These are phyloP conservation scores for Chloroclystis v-ata DNA, from an alignment of 2,888 invertebrate species.

Conservation along the genomic window DNA sequence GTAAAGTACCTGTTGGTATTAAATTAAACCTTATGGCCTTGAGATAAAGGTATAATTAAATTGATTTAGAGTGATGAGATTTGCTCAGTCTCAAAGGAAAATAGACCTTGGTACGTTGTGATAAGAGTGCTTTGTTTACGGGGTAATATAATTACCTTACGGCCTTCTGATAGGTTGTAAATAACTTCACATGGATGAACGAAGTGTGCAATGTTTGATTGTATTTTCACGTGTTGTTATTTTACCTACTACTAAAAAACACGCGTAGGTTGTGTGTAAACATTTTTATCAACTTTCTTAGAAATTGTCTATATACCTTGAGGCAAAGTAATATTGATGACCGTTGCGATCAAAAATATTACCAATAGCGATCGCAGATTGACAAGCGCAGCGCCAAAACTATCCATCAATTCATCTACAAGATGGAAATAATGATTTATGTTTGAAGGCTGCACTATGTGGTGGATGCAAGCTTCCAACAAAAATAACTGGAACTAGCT, in stretches of 20 bases:
- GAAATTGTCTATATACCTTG: no score
- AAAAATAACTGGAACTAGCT: no score
- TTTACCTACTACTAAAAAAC: background rate
- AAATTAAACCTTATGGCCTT: background rate
- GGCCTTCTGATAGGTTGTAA: conserved; percentile 1
- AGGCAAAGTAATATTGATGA: no score
- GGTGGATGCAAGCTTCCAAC: no score
- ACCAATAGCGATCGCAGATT: no score
- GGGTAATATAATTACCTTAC: background rate
- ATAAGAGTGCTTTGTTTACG: background rate
- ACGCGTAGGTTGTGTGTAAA: background rate
- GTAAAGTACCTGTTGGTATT: no score
- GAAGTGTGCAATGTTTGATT: background rate
- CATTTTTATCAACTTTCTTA: no score
- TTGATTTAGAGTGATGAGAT: background rate
- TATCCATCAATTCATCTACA: no score
- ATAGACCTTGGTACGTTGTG: background rate
- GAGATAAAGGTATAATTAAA: background rate
- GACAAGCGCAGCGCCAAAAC: no score
- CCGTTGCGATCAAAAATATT: no score
- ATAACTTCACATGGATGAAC: background rate
- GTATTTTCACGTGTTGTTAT: background rate
- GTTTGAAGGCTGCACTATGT: no score
- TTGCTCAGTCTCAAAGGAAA: background rate
- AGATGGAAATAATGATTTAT: no score